These are phyloP conservation scores for Lates calcarifer DNA, from an alignment of 2,113 vertebrate species.

Conservation along the genomic window DNA sequence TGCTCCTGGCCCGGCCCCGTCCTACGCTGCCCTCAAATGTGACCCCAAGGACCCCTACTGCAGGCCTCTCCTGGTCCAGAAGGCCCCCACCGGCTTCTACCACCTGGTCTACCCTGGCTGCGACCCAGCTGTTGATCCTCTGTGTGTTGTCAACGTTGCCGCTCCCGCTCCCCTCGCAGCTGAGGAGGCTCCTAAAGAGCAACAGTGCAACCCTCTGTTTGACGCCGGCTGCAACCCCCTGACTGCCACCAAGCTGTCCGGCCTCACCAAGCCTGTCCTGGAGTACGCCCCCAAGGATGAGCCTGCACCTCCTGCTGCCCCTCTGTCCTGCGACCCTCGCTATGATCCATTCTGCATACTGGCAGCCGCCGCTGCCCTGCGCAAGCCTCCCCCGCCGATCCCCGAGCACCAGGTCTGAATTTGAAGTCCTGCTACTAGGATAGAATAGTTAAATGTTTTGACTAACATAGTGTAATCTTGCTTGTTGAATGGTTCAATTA, in stretches of 20 bases:
- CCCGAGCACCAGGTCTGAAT: slow-evolving; percentile 83
- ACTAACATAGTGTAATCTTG: slow-evolving; percentile 53
- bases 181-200: slow-evolving; percentile 67
- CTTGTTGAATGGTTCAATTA: slow-evolving; percentile 43
- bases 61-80: slow-evolving; percentile 73
- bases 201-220: slow-evolving; percentile 84
- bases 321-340: slow-evolving; percentile 80
- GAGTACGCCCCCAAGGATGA: slow-evolving; percentile 70
- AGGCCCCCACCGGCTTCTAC: slow-evolving; percentile 77
- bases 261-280: slow-evolving; percentile 79
- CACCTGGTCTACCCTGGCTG: slow-evolving; percentile 79
- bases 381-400: slow-evolving; percentile 64
- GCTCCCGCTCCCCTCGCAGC: slow-evolving; percentile 66
- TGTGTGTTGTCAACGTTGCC: slow-evolving; percentile 65
- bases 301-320: slow-evolving; percentile 60
- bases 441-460: slow-evolving; percentile 49
- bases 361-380: slow-evolving; percentile 72
- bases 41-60: slow-evolving; percentile 85
- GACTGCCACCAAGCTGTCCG: slow-evolving; percentile 77
- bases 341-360: slow-evolving; percentile 82
- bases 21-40: slow-evolving; percentile 81
- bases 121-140: slow-evolving; percentile 81
- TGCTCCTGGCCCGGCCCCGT: slow-evolving; percentile 69
- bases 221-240: slow-evolving; percentile 85
- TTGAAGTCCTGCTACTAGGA: slow-evolving; percentile 59